Evolutionary conservation across 2,113 vertebrate genomes (phyloP).

Genomic region (Talpa occidentalis): DNA sequence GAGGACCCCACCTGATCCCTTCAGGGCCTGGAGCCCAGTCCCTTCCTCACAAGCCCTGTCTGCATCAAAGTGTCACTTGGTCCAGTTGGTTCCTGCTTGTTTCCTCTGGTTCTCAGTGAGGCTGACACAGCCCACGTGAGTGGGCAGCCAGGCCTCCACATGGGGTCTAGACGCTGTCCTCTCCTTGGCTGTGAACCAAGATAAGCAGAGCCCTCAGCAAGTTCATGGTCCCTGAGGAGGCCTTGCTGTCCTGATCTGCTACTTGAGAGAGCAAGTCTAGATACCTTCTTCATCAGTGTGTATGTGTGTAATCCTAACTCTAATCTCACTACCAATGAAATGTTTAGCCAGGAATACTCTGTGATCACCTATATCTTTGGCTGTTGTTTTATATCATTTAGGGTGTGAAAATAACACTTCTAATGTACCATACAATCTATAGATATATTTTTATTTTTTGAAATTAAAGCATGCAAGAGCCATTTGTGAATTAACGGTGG

Average conservation of each 20-base stretch:
- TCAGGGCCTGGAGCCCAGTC: neutral
- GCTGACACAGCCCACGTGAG: neutral
- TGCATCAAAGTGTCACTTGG: neutral
- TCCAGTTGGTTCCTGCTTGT: neutral
- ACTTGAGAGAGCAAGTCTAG: neutral
- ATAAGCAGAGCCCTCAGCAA: too few species aligned
- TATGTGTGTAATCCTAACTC: neutral
- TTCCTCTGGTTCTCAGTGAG: neutral
- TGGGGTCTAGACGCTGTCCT: neutral
- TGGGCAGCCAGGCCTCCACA: too few species aligned
- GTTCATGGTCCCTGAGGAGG: neutral
- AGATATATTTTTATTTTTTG: too few species aligned
- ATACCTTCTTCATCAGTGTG: neutral
- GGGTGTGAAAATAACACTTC: neutral
- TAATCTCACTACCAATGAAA: neutral
- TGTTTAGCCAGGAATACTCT: too few species aligned
- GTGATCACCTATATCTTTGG: too few species aligned
- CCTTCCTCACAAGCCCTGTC: neutral
- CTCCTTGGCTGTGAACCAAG: neutral
- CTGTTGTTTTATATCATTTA: neutral
- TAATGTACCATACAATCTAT: neutral
- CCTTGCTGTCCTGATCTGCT: neutral
- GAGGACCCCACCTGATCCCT: neutral
- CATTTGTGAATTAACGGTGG: neutral
- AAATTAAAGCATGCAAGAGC: too few species aligned